These are phyloP conservation scores for Philopotamus ludificatus DNA, from an alignment of 1,140 invertebrate species.

Conservation along the genomic window DNA sequence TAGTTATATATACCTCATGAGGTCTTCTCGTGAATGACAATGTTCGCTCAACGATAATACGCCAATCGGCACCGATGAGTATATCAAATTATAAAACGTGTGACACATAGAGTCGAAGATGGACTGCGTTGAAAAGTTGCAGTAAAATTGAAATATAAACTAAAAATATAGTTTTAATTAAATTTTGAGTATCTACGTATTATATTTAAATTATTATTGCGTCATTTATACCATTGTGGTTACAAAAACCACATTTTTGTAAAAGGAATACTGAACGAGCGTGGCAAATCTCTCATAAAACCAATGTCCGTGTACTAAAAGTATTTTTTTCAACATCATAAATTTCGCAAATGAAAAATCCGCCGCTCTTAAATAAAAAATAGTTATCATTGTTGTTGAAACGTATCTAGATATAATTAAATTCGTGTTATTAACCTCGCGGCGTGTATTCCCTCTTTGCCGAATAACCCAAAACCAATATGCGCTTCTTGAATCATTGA, in stretches of 20 bases:
- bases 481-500: slow-evolving; percentile 82
- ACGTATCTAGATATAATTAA: not conserved
- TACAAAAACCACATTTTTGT: slow-evolving; percentile 78
- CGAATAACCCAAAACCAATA: slow-evolving; percentile 73
- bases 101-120: slow-evolving; percentile 72
- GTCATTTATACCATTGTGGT: slow-evolving; percentile 56
- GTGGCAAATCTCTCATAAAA: slow-evolving; percentile 72
- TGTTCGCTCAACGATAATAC: slow-evolving; percentile 73
- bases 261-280: slow-evolving; percentile 83
- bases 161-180: no score
- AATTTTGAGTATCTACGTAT: no score
- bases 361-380: no score
- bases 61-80: slow-evolving; percentile 70
- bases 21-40: slow-evolving; percentile 57
- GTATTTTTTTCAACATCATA: slow-evolving; percentile 64
- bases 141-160: slow-evolving; percentile 63
- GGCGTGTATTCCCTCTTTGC: slow-evolving; percentile 78
- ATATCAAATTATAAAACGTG: slow-evolving; percentile 74
- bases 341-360: slow-evolving; percentile 71
- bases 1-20: slow-evolving; percentile 60
- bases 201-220: no score
- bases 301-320: slow-evolving; percentile 78
- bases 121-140: slow-evolving; percentile 62
- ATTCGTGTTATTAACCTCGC: slow-evolving; percentile 55
- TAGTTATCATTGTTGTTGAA: no score